Evolutionary conservation across 2,888 invertebrate genomes (phyloP), one percentile per base, ranked within the genome.

Genomic region (Macrophya annulata): DNA sequence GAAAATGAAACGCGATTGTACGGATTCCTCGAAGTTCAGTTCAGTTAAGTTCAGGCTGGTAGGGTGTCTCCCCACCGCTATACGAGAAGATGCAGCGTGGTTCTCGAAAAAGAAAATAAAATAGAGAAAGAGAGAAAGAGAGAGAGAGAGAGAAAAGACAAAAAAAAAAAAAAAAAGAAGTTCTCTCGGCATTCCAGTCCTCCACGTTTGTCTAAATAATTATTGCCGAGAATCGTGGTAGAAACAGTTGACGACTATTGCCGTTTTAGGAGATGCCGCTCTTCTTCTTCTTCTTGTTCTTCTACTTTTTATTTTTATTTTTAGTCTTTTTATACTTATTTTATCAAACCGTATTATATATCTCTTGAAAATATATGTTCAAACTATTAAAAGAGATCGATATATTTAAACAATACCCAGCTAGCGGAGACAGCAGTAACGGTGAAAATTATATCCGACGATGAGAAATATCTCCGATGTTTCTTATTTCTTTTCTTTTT

Each of bases 1-100:
- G 88, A 89, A 89, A 89, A 89, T 87, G 87, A 87, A 89, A 89
- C 87, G 86, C 85, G 86, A 74, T 17, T 25, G 72, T 77, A n/a
- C 17, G 55, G 86, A 87, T 88, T 89, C 88, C 77, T 82, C 86
- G 89, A 87, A 89, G 86, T 21, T 88, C 21, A 68, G 68, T 31
- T 31, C 31, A 31, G 31, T 31, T 31, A 31, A 31, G 31, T 31
- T 31, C 31, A 31, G 31, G 31, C 3, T 3, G 31, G 31, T 31
- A 31, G 12, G 15, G 86, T 86, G 85, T 86, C 86, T 85, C 85
- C 85, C 87, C 85, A 4, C 12, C 37, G 31, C 68, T 25, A 43
- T 68, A 59, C n/a, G 12, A 25, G 48, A 77, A 72, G 77, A 72
- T 68, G 79, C 83, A 77, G 74, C 55, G 84, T 76, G 86, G 74